Base-by-base conservation (phyloP, 1,140 invertebrate genomes). In the Lethocerus indicus region DNA sequence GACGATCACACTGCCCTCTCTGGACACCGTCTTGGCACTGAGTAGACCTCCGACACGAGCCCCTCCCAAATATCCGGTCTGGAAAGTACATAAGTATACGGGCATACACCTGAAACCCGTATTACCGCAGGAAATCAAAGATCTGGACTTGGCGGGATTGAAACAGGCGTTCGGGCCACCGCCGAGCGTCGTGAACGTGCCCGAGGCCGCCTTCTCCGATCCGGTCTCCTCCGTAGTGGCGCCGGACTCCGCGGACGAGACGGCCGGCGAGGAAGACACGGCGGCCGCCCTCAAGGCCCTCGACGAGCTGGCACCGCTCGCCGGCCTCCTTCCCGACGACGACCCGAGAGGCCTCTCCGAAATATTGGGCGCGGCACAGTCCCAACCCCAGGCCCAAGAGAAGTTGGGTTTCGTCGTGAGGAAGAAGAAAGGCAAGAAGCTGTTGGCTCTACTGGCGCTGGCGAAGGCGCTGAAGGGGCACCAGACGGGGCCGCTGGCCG, bases 51-150 rank as follows among this genome's bases (percentile, higher is more conserved):
- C n/a, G n/a, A n/a, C n/a, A n/a, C 18, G 13, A 23, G 37, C 27
- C 21, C 47, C 27, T 41, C 25, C 50, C 18, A 46, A 51, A 7
- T 54, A 60, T 44, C 60, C 59, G 2, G 32, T 61, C 7, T 62
- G 56, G 56, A 62, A 60, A 37, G 47, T 62, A 1, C 61, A 61
- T 52, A 59, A 57, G 27, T 62, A 62, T 49, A 26, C 58, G 7
- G 60, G 61, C 0, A 57, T 62, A 20, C 52, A 59, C n/a, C 9
- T 62, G 7, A 54, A 54, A 9, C 61, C 61, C 0, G 55, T n/a
- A n/a, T n/a, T n/a, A n/a, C n/a, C n/a, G n/a, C n/a, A n/a, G n/a
- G n/a, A n/a, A n/a, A n/a, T n/a, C n/a, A n/a, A n/a, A n/a, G n/a
- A n/a, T n/a, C n/a, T n/a, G n/a, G n/a, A n/a, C n/a, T n/a, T n/a